These are phyloP conservation scores for Epinotia ramella DNA, from an alignment of 2,888 invertebrate genomes.

Conservation along the genomic window DNA sequence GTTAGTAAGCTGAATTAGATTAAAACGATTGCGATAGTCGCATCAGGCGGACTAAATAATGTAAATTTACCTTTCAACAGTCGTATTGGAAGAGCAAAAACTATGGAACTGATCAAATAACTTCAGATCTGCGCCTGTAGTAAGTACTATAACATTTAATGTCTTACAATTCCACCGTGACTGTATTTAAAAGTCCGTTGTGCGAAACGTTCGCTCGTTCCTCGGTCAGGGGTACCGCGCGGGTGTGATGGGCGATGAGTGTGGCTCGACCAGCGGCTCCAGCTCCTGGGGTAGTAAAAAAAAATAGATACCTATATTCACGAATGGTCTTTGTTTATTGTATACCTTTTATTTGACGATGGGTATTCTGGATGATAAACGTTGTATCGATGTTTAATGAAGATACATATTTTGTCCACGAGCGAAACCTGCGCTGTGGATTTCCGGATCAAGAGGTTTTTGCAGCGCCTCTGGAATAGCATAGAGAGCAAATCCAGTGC, in stretches of 20 bases:
- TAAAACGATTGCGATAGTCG: neutral
- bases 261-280: constrained; percentile 77
- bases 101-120: neutral
- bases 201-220: constrained; percentile 67
- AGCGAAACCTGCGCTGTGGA: no score
- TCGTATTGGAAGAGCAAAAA: constrained; percentile 1
- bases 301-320: no score
- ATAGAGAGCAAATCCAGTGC: no score
- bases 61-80: neutral
- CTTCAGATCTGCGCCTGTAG: neutral
- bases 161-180: constrained; percentile 9
- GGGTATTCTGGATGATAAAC: no score
- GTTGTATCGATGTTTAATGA: no score
- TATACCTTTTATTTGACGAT: no score
- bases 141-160: neutral
- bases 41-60: constrained; percentile 1
- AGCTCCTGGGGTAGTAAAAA: constrained; percentile 61
- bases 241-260: constrained; percentile 56
- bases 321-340: no score
- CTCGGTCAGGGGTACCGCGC: constrained; percentile 67
- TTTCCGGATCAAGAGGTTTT: no score
- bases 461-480: no score
- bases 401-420: no score
- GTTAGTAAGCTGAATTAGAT: no score
- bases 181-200: constrained; percentile 71